Base-by-base conservation (phyloP, 2,113 vertebrate species). In the Prunella himalayana region DNA sequence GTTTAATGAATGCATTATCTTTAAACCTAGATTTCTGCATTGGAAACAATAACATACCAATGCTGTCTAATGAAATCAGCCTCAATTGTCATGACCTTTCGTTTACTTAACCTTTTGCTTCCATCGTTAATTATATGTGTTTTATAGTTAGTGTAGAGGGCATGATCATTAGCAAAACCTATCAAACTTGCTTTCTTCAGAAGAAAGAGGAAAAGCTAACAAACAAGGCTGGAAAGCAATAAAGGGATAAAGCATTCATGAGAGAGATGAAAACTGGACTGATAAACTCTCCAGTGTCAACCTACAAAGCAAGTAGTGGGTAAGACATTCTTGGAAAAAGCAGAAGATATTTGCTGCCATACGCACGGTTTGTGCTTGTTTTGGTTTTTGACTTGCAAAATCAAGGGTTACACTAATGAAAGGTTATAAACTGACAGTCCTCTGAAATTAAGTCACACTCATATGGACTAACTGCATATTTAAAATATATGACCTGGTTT, bases 11-110 rank as follows among this genome's bases (percentile, higher is more conserved):
- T 11, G 33, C 60, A 91, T 90, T 93, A 75, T 92, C 59, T 95
- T 91, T 75, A 95, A 95, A 85, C 70, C 57, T 68, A 59, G 81
- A 85, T 84, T 95, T 95, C 66, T 96, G 86, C 37, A 44, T 19
- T 80, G 77, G 78, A 73, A 97, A 96, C 95, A 96, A 97, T 94
- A 92, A 95, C 92, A 85, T 92, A 92, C 85, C 15, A 0, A 81
- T 78, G 78, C 89, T 94, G 95, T 95, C 96, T 95, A 77, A 91
- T 89, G 91, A 91, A 94, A 96, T 97, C 91, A 95, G 76, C 89
- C 50, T 95, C 91, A 96, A 82, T 71, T 91, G 69, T 63, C 86
- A 42, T 96, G 97, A 96, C 90, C 95, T 97, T 90, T 92, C 33
- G 44, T 94, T 89, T 95, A 65, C 87, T 95, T 91, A 92, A 93